Conservation (phyloP, 2,113 vertebrate species). For the Thamnaconus septentrionalis region DNA sequence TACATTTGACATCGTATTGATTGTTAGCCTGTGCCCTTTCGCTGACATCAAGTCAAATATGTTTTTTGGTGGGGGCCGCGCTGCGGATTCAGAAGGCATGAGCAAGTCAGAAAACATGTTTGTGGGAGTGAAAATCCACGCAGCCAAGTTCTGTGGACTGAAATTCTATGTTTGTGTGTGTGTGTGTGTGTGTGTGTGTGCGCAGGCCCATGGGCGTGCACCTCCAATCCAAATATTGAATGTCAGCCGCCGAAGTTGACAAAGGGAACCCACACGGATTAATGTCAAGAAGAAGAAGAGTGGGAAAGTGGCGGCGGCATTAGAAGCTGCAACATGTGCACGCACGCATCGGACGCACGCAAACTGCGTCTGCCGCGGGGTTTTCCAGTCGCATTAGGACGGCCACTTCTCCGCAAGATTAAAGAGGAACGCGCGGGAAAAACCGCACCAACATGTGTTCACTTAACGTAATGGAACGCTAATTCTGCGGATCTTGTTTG, state of each 20-base stretch:
- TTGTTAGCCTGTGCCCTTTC: constrained; percentile 40
- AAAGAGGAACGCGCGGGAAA: not conserved
- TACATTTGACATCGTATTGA: constrained; percentile 68
- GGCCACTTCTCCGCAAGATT: not conserved
- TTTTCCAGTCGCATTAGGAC: not conserved
- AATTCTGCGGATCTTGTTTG: not conserved
- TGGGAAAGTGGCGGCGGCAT: constrained; percentile 17
- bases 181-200: too few relatives aligned
- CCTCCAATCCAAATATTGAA: constrained; percentile 63
- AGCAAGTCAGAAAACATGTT: too few relatives aligned
- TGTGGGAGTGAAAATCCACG: too few relatives aligned
- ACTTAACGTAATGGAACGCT: constrained; percentile 17
- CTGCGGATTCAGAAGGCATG: too few relatives aligned
- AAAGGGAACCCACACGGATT: constrained; percentile 47
- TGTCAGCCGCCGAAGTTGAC: constrained; percentile 48
- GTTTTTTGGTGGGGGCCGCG: not conserved
- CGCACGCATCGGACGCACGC: not conserved
- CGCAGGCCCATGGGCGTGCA: constrained; percentile 43
- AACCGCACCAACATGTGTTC: not conserved
- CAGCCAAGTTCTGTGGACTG: too few relatives aligned
- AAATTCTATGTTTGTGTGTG: too few relatives aligned
- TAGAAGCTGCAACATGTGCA: too few relatives aligned
- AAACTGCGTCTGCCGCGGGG: constrained; percentile 10
- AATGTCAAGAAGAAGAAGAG: constrained; percentile 42
- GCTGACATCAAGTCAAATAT: constrained; percentile 40